Conservation (phyloP, 2,797 vertebrate genomes). For the Poecilia gillii region DNA sequence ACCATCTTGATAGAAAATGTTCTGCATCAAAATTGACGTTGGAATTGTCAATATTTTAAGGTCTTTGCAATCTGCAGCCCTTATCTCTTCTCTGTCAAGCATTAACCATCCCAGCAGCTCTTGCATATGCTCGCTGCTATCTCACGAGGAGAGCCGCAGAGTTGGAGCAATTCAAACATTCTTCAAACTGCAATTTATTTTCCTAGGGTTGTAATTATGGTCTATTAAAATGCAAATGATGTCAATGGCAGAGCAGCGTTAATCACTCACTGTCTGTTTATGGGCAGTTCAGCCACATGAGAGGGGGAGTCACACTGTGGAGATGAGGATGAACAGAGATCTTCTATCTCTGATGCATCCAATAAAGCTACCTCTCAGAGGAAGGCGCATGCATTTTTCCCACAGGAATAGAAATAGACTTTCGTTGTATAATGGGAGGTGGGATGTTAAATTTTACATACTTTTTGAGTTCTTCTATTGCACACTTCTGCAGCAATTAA, state of each 20-base stretch:
- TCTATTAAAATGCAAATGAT: slow-evolving; percentile 87
- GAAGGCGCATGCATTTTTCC: slow-evolving; percentile 24
- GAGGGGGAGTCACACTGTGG: slow-evolving; percentile 56
- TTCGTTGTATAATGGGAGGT: slow-evolving; percentile 8
- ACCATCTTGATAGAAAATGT: slow-evolving; percentile 17
- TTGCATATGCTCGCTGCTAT: slow-evolving; percentile 71
- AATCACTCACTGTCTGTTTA: slow-evolving; percentile 82
- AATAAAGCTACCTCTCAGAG: slow-evolving; percentile 53
- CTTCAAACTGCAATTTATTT: slow-evolving; percentile 84
- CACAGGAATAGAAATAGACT: slow-evolving; percentile 20
- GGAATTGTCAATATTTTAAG: slow-evolving; percentile 8
- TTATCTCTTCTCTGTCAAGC: slow-evolving; percentile 35
- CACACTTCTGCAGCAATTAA: not conserved
- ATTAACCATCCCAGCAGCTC: slow-evolving; percentile 63
- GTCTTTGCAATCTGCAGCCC: slow-evolving; percentile 28
- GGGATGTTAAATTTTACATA: not conserved
- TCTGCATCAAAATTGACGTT: slow-evolving; percentile 15
- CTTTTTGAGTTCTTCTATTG: slow-evolving; percentile 6
- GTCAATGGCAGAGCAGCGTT: slow-evolving; percentile 78
- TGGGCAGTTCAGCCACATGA: slow-evolving; percentile 75
- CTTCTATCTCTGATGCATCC: slow-evolving; percentile 58
- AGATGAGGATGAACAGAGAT: slow-evolving; percentile 63
- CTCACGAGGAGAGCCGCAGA: slow-evolving; percentile 65
- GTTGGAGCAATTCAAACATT: slow-evolving; percentile 80
- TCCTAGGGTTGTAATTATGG: slow-evolving; percentile 83